Conservation (phyloP, 2,888 invertebrate genomes). For the Allacma fusca region DNA sequence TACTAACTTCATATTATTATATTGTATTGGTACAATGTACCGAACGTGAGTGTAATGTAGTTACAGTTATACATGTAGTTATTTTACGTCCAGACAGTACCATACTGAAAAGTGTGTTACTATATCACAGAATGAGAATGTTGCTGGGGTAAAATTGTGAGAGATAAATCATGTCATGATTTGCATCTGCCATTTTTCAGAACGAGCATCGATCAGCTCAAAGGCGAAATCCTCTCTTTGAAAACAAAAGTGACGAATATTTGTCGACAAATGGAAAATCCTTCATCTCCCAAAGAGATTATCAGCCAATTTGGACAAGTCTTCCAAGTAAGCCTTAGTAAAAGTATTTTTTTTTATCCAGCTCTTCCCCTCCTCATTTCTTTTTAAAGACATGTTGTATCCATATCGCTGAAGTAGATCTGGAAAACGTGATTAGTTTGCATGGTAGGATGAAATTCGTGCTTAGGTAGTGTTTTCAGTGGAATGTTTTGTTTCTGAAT, state of each 20-base stretch:
- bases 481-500: neutral
- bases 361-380: slow-evolving; percentile 1
- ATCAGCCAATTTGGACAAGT: slow-evolving; percentile 88
- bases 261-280: slow-evolving; percentile 78
- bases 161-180: slow-evolving; percentile 8
- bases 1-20: too few relatives aligned
- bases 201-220: slow-evolving; percentile 87
- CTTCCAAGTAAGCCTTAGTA: slow-evolving; percentile 71
- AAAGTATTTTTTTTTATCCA: neutral
- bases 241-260: slow-evolving; percentile 81
- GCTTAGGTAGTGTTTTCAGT: neutral
- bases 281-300: slow-evolving; percentile 80
- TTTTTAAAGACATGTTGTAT: neutral
- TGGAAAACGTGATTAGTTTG: slow-evolving; percentile 24
- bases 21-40: too few relatives aligned
- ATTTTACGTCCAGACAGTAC: too few relatives aligned
- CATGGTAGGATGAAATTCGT: slow-evolving; percentile 11
- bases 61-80: too few relatives aligned
- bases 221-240: slow-evolving; percentile 84
- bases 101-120: too few relatives aligned
- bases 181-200: slow-evolving; percentile 66
- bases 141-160: neutral
- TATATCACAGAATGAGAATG: neutral
- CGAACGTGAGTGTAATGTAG: too few relatives aligned
- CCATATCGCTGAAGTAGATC: neutral